phyloP scores from a whole-genome alignment of 1,140 invertebrate species.

The Drosophila jambulina region DNA sequence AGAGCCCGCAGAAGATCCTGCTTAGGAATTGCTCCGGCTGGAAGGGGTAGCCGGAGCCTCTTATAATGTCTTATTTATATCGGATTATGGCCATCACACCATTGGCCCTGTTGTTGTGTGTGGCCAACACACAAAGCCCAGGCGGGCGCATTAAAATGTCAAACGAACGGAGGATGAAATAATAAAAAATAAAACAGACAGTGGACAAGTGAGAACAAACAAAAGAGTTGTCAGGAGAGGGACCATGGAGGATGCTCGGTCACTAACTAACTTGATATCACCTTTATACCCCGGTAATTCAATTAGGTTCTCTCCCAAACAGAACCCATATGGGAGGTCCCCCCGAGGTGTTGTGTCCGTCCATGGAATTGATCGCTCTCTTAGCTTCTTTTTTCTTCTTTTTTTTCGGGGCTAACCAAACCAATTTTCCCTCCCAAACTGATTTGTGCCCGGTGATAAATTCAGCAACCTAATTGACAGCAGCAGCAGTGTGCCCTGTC shows the following conservation, averaged over 20 bases:
- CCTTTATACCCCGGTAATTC: constrained; percentile 66
- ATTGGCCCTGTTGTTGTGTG: constrained; percentile 62
- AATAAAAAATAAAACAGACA: constrained; percentile 66
- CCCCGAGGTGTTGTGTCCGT: constrained; percentile 35
- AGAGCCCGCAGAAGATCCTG: constrained; percentile 28
- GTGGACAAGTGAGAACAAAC: constrained; percentile 51
- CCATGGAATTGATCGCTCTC: constrained; percentile 80
- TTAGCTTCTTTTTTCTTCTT: constrained; percentile 50
- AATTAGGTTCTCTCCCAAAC: constrained; percentile 72
- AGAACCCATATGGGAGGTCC: constrained; percentile 48
- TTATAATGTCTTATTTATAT: constrained; percentile 82
- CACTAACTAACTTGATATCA: constrained; percentile 53
- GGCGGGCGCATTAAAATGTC: constrained; percentile 79
- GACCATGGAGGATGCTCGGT: constrained; percentile 32
- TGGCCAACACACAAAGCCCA: constrained; percentile 74
- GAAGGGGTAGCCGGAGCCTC: constrained; percentile 38
- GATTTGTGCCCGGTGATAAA: constrained; percentile 79
- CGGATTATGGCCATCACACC: constrained; percentile 79
- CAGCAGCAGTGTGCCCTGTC: constrained; percentile 52
- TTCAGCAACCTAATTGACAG: constrained; percentile 78
- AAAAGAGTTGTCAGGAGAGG: constrained; percentile 45
- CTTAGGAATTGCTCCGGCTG: constrained; percentile 12
- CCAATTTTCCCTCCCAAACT: constrained; percentile 58
- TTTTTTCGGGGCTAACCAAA: constrained; percentile 60
- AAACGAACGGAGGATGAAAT: constrained; percentile 60